Conservation (phyloP, 1,140 invertebrate genomes). For the Atta colombica region DNA sequence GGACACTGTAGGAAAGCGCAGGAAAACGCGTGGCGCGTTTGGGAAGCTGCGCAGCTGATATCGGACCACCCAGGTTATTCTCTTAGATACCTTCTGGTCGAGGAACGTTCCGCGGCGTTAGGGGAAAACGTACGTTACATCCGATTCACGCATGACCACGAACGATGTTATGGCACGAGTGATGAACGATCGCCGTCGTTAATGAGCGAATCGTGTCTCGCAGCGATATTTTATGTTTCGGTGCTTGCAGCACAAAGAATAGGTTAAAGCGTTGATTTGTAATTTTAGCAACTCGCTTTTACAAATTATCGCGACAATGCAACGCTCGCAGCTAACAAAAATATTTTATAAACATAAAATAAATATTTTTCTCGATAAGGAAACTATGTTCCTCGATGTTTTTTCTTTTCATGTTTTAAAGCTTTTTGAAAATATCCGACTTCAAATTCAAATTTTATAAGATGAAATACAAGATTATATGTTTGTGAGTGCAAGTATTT, state of each 20-base stretch:
- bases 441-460: slow-evolving; percentile 7
- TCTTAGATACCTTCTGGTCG: slow-evolving; percentile 37
- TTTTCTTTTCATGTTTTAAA: not conserved
- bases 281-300: not conserved
- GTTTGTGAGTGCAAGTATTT: not conserved
- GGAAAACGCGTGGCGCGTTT: slow-evolving; percentile 76
- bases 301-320: not conserved
- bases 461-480: not conserved
- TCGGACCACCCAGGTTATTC: slow-evolving; percentile 85
- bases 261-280: slow-evolving; percentile 4
- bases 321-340: not conserved
- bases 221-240: slow-evolving; percentile 32
- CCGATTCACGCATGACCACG: slow-evolving; percentile 62
- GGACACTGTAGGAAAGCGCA: slow-evolving; percentile 72
- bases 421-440: not conserved
- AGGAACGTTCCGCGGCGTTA: slow-evolving; percentile 59
- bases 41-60: slow-evolving; percentile 85
- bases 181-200: slow-evolving; percentile 34
- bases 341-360: not conserved
- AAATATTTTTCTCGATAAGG: not conserved
- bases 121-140: slow-evolving; percentile 71
- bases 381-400: not conserved
- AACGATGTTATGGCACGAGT: slow-evolving; percentile 41
- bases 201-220: slow-evolving; percentile 61
- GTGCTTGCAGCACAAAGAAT: not conserved